These are phyloP conservation scores for Thera britannica DNA, from an alignment of 2,888 invertebrate species.

Conservation along the genomic window DNA sequence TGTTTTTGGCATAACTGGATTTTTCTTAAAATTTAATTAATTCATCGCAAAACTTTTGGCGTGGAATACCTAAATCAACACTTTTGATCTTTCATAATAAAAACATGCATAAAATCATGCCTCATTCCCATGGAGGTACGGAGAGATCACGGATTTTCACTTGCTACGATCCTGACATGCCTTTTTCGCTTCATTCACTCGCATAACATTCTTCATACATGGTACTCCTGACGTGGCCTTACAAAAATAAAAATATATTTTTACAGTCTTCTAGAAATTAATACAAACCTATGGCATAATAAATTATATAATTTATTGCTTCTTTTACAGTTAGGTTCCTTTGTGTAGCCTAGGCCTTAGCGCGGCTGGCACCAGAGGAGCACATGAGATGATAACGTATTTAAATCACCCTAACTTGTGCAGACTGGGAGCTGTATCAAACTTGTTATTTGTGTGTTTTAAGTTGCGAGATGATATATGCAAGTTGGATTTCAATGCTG, in stretches of 20 bases:
- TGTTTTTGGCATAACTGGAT: slow-evolving; percentile 28
- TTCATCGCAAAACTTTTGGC: background rate
- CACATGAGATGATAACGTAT: slow-evolving; percentile 83
- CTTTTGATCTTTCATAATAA: background rate
- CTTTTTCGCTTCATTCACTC: too few species aligned
- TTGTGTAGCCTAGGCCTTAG: slow-evolving; percentile 3
- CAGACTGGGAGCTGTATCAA: slow-evolving; percentile 76
- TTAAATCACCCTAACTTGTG: slow-evolving; percentile 79
- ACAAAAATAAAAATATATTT: too few species aligned
- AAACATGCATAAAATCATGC: too few species aligned
- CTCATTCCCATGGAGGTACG: too few species aligned
- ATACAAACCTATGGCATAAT: too few species aligned
- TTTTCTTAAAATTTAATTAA: slow-evolving; percentile 1
- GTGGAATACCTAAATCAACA: background rate
- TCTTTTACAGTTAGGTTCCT: too few species aligned
- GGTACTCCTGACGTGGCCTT: too few species aligned
- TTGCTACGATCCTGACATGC: too few species aligned
- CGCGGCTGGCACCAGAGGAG: slow-evolving; percentile 35
- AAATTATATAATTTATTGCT: too few species aligned
- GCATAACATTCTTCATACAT: too few species aligned
- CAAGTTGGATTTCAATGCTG: slow-evolving; percentile 56
- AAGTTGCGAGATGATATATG: slow-evolving; percentile 75
- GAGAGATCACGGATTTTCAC: too few species aligned
- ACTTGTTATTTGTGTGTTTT: slow-evolving; percentile 83
- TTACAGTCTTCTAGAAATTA: too few species aligned